Conservation (phyloP, 2,113 vertebrate genomes). For the Steatornis caripensis region DNA sequence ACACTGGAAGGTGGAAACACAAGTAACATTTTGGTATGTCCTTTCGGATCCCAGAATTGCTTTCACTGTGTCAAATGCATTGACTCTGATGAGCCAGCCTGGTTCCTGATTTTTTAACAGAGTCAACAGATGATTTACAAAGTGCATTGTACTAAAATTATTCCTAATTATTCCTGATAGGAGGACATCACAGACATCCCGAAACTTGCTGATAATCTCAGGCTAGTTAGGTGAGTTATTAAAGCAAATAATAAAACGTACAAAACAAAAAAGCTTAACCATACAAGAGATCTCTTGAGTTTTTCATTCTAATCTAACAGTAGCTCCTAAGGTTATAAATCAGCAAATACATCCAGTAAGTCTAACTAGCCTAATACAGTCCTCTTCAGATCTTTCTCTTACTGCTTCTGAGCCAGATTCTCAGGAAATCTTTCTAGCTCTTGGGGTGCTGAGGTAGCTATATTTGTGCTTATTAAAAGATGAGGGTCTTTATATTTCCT, state of each 20-base stretch:
- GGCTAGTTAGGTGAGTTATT: slow-evolving; percentile 87
- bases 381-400: background rate
- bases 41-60: background rate
- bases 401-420: background rate
- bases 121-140: background rate
- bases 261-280: background rate
- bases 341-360: background rate
- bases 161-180: slow-evolving; percentile 72
- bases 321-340: background rate
- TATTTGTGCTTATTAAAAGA: background rate
- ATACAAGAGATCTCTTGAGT: background rate
- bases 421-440: background rate
- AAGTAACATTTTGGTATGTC: slow-evolving; percentile 85
- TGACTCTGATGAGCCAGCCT: background rate
- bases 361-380: background rate
- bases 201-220: slow-evolving; percentile 89
- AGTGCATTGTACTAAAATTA: slow-evolving; percentile 31
- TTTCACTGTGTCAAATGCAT: background rate
- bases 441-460: background rate
- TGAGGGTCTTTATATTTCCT: background rate
- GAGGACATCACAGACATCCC: slow-evolving; percentile 99
- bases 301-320: background rate
- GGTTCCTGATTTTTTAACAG: background rate
- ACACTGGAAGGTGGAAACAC: slow-evolving; percentile 85
- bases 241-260: background rate